Evolutionary conservation across 64 coral and sea anemone species (phyloP).

Genomic region (Stichodactyla helianthus): DNA sequence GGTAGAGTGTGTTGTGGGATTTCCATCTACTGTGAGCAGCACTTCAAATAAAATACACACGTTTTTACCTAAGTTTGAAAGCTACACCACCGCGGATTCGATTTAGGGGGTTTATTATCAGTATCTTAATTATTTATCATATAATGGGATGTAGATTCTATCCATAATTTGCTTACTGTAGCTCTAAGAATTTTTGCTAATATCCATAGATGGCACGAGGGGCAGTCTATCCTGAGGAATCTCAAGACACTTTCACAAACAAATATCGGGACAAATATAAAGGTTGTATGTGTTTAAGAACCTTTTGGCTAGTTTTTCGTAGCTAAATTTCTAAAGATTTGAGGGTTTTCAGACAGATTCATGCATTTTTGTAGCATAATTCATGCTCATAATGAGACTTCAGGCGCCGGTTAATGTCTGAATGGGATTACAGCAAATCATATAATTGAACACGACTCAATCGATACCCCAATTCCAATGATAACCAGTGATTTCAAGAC

Average conservation of each 20-base stretch:
- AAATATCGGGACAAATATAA: too few relatives aligned
- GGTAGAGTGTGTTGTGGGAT: not conserved
- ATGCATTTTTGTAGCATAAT: not conserved
- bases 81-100: too few relatives aligned
- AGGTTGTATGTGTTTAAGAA: too few relatives aligned
- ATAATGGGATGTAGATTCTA: not conserved
- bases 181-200: not conserved
- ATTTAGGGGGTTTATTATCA: not conserved
- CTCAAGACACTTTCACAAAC: too few relatives aligned
- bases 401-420: not conserved
- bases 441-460: not conserved
- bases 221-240: too few relatives aligned
- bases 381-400: not conserved
- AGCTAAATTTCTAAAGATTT: not conserved
- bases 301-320: too few relatives aligned
- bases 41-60: not conserved
- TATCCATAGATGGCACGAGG: too few relatives aligned
- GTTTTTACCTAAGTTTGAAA: not conserved
- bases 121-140: not conserved
- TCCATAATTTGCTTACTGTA: not conserved
- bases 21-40: not conserved
- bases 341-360: not conserved
- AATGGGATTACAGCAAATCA: constrained; percentile 8
- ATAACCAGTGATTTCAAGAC: not conserved
- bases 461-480: not conserved